Evolutionary conservation across 2,113 vertebrate genomes (phyloP), one percentile per base, ranked within the genome.

Genomic region (Salminus brasiliensis): DNA sequence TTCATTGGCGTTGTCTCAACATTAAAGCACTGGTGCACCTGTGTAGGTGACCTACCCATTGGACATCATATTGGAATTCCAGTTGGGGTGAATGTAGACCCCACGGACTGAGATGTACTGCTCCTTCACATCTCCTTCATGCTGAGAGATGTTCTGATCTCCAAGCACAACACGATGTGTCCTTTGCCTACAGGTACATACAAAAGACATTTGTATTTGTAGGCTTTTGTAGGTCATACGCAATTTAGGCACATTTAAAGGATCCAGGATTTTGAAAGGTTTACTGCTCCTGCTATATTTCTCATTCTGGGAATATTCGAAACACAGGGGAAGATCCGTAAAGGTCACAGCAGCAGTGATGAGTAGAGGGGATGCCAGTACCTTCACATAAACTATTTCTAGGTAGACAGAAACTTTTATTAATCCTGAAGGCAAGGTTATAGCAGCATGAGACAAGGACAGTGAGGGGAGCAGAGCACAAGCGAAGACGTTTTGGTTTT

Each of bases 161-260:
- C 96, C 95, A 0, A 93, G 87, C 72, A 95, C 92, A 12, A 97
- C 94, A 0, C 94, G 94, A 91, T 92, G 95, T 0, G 85, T 91
- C 86, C 83, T 5, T 53, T 86, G 2, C 0, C 86, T 84, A 92
- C 79, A 72, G 47, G 23, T 45, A 43, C 73, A 70, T 29, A 49
- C 18, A 45, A 4, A n/a, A 52, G 13, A 12, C 16, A 21, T n/a
- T n/a, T n/a, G n/a, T n/a, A n/a, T n/a, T n/a, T n/a, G n/a, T n/a
- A n/a, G n/a, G n/a, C n/a, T 21, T 52, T 52, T 3, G 18, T 7
- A 52, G 2, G 18, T 52, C 43, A 45, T 11, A 2, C 9, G 3
- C 34, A 36, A 36, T 36, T 36, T 36, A 36, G 34, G 8, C 8
- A 36, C 34, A 36, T 8, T 45, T 45, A 52, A 2, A 52, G 27